Conservation (phyloP, 2,113 vertebrate species). For the Tachuris rubrigastra region DNA sequence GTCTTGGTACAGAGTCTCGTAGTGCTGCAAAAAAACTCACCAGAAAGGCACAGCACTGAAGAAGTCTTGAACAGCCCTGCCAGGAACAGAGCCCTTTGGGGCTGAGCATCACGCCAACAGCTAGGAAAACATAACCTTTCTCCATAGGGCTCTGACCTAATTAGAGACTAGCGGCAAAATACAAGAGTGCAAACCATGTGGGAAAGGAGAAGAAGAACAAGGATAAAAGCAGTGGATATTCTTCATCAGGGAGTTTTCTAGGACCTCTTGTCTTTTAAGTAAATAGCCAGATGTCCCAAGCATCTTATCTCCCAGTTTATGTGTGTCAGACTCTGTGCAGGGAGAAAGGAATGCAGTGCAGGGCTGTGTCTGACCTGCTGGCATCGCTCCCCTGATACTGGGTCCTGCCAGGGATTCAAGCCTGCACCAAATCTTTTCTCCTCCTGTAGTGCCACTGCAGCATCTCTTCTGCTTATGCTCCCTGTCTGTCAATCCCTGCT, state of each 20-base stretch:
- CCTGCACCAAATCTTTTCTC: not conserved
- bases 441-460: not conserved
- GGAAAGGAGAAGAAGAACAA: not conserved
- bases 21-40: not conserved
- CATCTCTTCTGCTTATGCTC: not conserved
- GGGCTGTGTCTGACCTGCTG: not conserved
- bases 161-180: not conserved
- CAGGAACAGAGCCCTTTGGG: not conserved
- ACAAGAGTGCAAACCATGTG: not conserved
- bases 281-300: not conserved
- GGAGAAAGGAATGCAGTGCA: not conserved
- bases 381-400: not conserved
- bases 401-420: not conserved
- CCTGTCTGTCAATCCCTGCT: not conserved
- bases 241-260: not conserved
- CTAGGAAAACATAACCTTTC: not conserved
- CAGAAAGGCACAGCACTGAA: not conserved
- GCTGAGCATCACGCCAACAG: not conserved
- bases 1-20: not conserved
- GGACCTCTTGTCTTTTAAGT: not conserved
- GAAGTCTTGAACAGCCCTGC: not conserved
- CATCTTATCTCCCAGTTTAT: not conserved
- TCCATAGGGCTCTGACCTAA: not conserved
- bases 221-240: not conserved
- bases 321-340: not conserved